These are phyloP conservation scores for Orcinus orca DNA, from an alignment of 2,113 vertebrate species.

Conservation along the genomic window DNA sequence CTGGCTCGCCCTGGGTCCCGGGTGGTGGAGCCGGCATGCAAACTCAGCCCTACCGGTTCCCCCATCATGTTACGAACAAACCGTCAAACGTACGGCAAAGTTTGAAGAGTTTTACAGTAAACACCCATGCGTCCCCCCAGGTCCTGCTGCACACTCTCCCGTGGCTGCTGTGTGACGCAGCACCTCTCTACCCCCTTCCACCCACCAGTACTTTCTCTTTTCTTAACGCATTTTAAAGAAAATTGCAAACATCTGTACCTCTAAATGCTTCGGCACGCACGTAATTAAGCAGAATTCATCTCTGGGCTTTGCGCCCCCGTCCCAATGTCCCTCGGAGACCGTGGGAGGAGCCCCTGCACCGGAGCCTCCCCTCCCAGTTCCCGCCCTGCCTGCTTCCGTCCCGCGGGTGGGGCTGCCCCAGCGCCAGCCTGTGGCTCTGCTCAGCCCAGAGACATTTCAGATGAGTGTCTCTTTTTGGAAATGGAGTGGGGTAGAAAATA, in stretches of 20 bases:
- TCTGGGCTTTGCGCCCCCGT: background rate
- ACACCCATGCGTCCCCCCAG: background rate
- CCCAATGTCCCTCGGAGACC: background rate
- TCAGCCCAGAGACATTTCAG: conserved; percentile 43
- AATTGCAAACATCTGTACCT: conserved; percentile 65
- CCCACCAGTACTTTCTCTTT: background rate
- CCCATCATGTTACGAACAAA: fast-evolving
- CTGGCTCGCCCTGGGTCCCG: too few relatives aligned
- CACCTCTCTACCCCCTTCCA: background rate
- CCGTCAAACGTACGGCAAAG: background rate
- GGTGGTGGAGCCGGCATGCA: background rate
- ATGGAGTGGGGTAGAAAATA: conserved; percentile 67
- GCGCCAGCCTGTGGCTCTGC: background rate
- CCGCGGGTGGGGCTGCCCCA: background rate
- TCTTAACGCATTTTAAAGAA: conserved; percentile 46
- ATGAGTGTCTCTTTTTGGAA: conserved; percentile 49
- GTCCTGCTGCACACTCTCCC: fast-evolving
- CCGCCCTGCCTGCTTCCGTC: background rate
- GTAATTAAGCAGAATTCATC: conserved; percentile 59
- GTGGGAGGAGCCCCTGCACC: background rate
- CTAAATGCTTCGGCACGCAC: background rate
- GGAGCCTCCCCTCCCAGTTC: background rate
- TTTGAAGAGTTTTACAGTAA: background rate
- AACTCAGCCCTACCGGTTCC: fast-evolving
- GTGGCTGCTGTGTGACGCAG: background rate